Conservation (phyloP, 2,888 invertebrate genomes). For the Acleris laterana region DNA sequence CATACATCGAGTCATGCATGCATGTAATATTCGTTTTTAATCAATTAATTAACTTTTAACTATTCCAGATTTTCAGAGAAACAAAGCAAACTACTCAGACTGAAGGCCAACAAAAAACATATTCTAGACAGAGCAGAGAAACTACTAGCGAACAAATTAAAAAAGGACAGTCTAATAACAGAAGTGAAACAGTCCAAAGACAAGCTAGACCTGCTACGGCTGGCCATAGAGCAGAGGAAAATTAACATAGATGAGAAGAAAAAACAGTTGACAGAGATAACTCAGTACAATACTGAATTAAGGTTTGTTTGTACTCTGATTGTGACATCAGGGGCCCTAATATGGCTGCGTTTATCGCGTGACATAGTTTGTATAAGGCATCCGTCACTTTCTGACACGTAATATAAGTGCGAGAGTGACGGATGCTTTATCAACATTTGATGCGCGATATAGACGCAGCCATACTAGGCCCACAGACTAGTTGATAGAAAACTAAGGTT, state of each 20-base stretch:
- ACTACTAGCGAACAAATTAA: conserved; percentile 64
- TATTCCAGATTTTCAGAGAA: conserved; percentile 85
- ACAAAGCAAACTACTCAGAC: conserved; percentile 83
- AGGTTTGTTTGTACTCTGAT: conserved; percentile 29
- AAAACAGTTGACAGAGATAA: conserved; percentile 57
- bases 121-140: conserved; percentile 83
- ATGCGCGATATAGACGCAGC: no score
- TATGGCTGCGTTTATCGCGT: no score
- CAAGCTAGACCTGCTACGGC: conserved; percentile 66
- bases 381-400: no score
- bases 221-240: conserved; percentile 74
- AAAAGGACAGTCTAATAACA: conserved; percentile 68
- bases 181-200: conserved; percentile 75
- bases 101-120: conserved; percentile 84
- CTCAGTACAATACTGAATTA: conserved; percentile 66
- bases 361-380: no score
- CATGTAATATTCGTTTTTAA: background rate
- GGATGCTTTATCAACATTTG: no score
- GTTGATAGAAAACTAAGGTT: no score
- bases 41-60: background rate
- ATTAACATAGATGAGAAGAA: conserved; percentile 65
- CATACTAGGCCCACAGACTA: no score
- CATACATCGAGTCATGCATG: no score
- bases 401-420: no score
- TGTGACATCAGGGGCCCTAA: no score